Base-by-base conservation (phyloP, 2,888 invertebrate species). In the Caenorhabditis virilis region DNA sequence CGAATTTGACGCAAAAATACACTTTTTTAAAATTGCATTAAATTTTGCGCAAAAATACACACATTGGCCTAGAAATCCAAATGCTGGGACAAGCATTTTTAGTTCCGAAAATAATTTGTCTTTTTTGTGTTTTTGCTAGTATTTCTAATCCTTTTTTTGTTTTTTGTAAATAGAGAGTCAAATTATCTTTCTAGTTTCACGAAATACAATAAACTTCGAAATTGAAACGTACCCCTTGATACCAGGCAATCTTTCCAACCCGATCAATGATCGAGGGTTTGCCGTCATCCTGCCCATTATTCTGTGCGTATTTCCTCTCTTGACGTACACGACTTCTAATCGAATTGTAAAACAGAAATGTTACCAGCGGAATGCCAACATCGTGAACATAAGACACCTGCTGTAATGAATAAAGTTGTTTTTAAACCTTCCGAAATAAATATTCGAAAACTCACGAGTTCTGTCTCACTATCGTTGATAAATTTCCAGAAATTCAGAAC, bases 241-340 rank as follows among this genome's bases (percentile, higher is more conserved):
- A 36, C 49, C 35, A 36, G 3, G 16, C 35, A 23, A 51, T 51
- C 25, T 27, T 51, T 15, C 39, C 38, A 23, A 26, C 41, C 27
- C 30, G 2, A 26, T 51, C 51, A 6, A 27, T 6, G 16, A 18
- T 38, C 23, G 6, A 42, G 13, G 38, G 39, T 20, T 39, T 22
- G 3, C 39, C 25, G 25, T 38, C 25, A 23, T 41, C 41, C 2
- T 25, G n/a, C 2, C 23, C 30, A 42, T 13, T 23, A 6, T 22
- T 25, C 20, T 20, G 16, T 15, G 15, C 23, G 20, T 51, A 41
- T 9, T 38, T 20, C 18, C 39, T n/a, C 27, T 51, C 51, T 27
- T 27, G 26, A 13, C 22, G 3, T 2, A 46, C 13, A 22, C 35
- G 26, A 11, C n/a, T 20, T 27, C 46, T 11, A 6, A 33, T 20